Evolutionary conservation across 2,888 invertebrate genomes (phyloP), one percentile per base, ranked within the genome.

Genomic region (Luperina testacea): DNA sequence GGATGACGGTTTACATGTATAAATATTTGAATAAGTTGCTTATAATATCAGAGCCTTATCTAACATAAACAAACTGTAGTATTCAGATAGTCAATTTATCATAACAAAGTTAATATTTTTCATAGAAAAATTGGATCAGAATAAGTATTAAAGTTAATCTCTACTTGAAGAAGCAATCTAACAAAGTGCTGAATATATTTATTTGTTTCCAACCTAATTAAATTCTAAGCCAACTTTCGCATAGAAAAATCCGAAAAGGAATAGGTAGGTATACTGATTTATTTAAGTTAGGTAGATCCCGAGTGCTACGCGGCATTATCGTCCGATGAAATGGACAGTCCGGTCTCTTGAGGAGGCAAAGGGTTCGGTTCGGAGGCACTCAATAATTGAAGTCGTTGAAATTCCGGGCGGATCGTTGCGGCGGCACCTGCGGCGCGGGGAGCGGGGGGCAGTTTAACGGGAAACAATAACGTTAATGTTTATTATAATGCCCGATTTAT

Each of bases 361-460:
- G 95, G 96, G 95, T 94, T 94, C 92, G 94, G 94, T 94, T 95
- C 94, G 94, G 90, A 95, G 94, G 94, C 95, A 96, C 96, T 96
- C 95, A 96, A 96, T 96, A 96, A 96, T 96, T 95, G 95, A 96
- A 96, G 95, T 96, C 95, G 95, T 95, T 95, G 95, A 95, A 96
- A 96, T 96, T 96, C 95, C 95, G 91, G 92, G 91, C 93, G 94
- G 94, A 96, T 95, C 95, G 95, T 94, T 95, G 96, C 90, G 95
- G 94, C 91, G 90, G 93, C 94, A 95, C 95, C 95, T 95, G 95
- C 80, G 92, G 89, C 82, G 89, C 77, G 87, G 87, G 83, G 84
- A 57, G 84, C 77, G 85, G 85, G 88, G 89, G 81, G 13, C 90
- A 81, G 92, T 92, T 95, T 94, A 95, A 94, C 93, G 94, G 93